phyloP scores from a whole-genome alignment of 2,888 invertebrate species.

The Pseudoips prasinana region DNA sequence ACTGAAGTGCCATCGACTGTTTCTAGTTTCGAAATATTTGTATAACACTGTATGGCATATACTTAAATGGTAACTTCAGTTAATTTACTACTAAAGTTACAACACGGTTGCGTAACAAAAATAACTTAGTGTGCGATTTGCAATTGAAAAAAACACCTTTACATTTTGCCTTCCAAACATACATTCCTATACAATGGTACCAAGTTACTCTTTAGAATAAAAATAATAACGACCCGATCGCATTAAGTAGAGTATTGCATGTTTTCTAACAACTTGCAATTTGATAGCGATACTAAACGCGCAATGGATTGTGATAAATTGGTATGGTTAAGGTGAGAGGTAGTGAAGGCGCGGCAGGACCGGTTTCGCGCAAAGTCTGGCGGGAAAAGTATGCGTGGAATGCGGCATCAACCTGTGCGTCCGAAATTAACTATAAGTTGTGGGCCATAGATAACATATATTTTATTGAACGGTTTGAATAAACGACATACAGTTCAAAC shows the following conservation, averaged over 20 bases:
- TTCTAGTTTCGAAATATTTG: too few species aligned
- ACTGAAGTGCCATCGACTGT: too few species aligned
- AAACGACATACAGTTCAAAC: too few species aligned
- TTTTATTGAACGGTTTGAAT: too few species aligned
- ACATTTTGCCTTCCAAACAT: constrained; percentile 13
- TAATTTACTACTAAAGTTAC: constrained; percentile 7
- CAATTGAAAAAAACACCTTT: constrained; percentile 7
- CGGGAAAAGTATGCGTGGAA: constrained; percentile 48
- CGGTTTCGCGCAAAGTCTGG: constrained; percentile 43
- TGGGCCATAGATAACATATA: too few species aligned
- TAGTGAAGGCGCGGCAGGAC: constrained; percentile 33
- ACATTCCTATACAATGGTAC: constrained; percentile 13
- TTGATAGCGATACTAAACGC: too few species aligned
- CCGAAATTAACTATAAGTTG: constrained; percentile 14
- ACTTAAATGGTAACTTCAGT: too few species aligned
- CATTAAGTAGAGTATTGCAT: too few species aligned
- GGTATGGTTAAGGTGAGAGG: constrained; percentile 1
- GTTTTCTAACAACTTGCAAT: too few species aligned
- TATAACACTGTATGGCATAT: too few species aligned
- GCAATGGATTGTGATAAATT: constrained; percentile 6
- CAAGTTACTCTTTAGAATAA: not conserved
- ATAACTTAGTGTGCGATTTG: constrained; percentile 8
- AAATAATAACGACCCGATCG: too few species aligned
- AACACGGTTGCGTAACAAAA: constrained; percentile 11
- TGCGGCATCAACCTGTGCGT: constrained; percentile 33